These are phyloP conservation scores for Tipula helvola DNA, from an alignment of 2,888 invertebrate species.

Conservation along the genomic window DNA sequence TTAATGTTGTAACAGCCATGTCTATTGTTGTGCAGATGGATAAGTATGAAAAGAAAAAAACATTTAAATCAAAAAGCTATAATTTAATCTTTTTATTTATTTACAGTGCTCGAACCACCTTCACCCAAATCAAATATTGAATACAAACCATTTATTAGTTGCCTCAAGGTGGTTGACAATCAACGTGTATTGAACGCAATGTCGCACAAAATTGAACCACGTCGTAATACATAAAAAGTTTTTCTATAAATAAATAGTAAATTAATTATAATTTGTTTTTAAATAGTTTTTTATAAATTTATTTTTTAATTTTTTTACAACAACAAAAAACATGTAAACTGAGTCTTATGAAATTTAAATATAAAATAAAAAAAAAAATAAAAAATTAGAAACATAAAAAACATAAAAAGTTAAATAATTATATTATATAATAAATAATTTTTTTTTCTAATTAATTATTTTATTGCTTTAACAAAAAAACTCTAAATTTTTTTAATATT, in stretches of 20 bases:
- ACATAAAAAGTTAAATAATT: background rate
- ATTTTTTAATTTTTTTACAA: background rate
- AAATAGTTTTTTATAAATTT: background rate
- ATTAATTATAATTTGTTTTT: background rate
- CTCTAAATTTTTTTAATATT: background rate
- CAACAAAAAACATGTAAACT: background rate
- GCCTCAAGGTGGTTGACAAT: slow-evolving; percentile 67
- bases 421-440: background rate
- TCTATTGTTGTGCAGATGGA: no score
- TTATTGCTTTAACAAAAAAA: background rate
- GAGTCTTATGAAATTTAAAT: background rate
- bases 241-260: slow-evolving; percentile 11
- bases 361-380: background rate
- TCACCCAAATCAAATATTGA: slow-evolving; percentile 59
- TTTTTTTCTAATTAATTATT: background rate
- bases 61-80: no score
- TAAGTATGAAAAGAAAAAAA: no score
- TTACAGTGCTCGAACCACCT: slow-evolving; percentile 51
- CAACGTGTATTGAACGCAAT: slow-evolving; percentile 60
- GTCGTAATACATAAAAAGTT: slow-evolving; percentile 26
- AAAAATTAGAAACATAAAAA: background rate
- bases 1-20: no score
- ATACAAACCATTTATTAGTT: slow-evolving; percentile 54
- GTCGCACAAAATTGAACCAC: slow-evolving; percentile 65
- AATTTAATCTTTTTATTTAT: slow-evolving; percentile 18